phyloP scores from a whole-genome alignment of 23 tunicate species.

The Oikopleura dioica region DNA sequence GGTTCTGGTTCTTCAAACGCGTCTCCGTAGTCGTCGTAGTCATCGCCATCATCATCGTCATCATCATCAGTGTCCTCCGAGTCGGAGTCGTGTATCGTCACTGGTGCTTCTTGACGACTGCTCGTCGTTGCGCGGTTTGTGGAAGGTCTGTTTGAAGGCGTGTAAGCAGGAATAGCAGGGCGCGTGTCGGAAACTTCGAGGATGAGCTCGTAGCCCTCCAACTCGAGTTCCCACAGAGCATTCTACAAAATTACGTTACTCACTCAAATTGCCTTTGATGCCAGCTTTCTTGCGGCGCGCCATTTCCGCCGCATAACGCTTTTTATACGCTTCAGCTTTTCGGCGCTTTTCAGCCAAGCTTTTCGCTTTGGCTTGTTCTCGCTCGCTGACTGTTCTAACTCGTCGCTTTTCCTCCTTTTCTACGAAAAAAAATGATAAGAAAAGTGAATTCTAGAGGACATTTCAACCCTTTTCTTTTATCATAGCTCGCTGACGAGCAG shows the following conservation, averaged over 20 bases:
- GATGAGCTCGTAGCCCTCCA: slow-evolving; percentile 4
- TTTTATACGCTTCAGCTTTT: background rate
- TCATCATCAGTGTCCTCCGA: background rate
- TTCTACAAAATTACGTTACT: background rate
- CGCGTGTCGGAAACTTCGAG: background rate
- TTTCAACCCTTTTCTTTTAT: too few species aligned
- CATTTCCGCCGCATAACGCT: background rate
- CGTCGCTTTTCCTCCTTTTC: too few species aligned
- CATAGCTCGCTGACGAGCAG: too few species aligned
- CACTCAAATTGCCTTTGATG: background rate
- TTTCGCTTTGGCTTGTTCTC: background rate
- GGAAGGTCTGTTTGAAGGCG: too few species aligned
- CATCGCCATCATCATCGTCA: background rate
- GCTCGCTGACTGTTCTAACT: too few species aligned
- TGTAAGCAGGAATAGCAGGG: background rate
- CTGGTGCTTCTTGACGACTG: background rate
- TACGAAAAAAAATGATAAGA: too few species aligned
- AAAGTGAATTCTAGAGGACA: too few species aligned
- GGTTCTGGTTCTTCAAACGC: background rate
- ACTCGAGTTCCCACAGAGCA: background rate
- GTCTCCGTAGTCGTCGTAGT: background rate
- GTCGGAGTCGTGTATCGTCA: background rate
- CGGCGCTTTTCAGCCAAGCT: background rate
- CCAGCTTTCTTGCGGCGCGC: background rate
- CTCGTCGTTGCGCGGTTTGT: too few species aligned